Conservation (phyloP, 2,797 vertebrate genomes). For the Cygnus olor region DNA sequence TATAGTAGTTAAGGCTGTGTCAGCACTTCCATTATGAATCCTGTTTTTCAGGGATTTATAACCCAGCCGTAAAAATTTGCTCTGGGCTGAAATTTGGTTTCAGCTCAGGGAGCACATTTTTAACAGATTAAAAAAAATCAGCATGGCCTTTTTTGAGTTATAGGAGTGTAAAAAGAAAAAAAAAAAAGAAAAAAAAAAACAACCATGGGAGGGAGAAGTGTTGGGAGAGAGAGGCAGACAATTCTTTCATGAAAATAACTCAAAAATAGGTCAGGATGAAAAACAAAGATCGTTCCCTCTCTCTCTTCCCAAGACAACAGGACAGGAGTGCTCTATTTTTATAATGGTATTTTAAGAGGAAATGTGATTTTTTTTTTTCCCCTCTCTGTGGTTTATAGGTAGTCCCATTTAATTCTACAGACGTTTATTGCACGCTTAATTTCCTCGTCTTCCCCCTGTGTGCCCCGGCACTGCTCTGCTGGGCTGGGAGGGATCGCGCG, state of each 20-base stretch:
- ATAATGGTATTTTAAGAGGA: slow-evolving; percentile 40
- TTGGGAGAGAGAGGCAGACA: neutral
- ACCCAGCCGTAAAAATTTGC: slow-evolving; percentile 79
- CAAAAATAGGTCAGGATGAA: neutral
- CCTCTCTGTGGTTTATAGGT: slow-evolving; percentile 24
- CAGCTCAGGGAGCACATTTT: slow-evolving; percentile 75
- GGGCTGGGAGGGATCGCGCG: neutral
- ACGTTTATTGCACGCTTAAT: slow-evolving; percentile 6
- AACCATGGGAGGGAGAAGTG: neutral
- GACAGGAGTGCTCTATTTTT: slow-evolving; percentile 31
- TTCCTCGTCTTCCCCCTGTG: neutral
- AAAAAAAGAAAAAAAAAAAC: neutral
- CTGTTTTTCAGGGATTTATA: slow-evolving; percentile 80
- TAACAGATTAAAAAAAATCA: slow-evolving; percentile 70
- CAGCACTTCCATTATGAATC: slow-evolving; percentile 81
- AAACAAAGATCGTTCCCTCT: slow-evolving; percentile 12
- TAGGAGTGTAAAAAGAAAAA: slow-evolving; percentile 26
- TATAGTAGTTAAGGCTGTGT: slow-evolving; percentile 76
- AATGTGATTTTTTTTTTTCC: neutral
- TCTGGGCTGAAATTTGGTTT: slow-evolving; percentile 81
- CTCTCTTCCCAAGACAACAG: neutral
- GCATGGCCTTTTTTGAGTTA: slow-evolving; percentile 42
- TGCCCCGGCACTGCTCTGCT: neutral
- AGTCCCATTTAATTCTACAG: slow-evolving; percentile 15
- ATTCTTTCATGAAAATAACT: slow-evolving; percentile 15